Evolutionary conservation across 2,797 vertebrate species (phyloP).

Genomic region (Protonibea diacanthus): DNA sequence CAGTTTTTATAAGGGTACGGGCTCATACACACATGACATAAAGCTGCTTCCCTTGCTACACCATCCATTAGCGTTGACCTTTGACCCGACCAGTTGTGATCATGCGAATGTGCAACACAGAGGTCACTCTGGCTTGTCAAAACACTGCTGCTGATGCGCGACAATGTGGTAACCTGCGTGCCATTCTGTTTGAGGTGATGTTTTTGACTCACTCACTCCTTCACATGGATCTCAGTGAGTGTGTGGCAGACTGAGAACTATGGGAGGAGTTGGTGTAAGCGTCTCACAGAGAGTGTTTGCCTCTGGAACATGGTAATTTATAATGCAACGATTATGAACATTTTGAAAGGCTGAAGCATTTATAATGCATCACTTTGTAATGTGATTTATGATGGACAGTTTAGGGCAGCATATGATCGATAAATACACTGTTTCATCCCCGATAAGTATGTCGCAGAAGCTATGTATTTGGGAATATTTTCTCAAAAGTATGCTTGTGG

Average conservation of each 20-base stretch:
- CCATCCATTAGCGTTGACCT: conserved; percentile 84
- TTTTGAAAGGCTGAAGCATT: conserved; percentile 18
- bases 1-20: conserved; percentile 10
- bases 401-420: conserved; percentile 7
- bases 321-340: conserved; percentile 21
- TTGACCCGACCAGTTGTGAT: conserved; percentile 79
- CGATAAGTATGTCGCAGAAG: background rate
- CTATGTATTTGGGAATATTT: too few species aligned
- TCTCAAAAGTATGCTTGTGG: too few species aligned
- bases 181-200: conserved; percentile 54
- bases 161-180: conserved; percentile 63
- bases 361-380: conserved; percentile 28
- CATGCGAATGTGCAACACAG: conserved; percentile 80
- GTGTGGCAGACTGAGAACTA: conserved; percentile 1
- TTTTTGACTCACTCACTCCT: conserved; percentile 22
- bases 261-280: background rate
- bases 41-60: conserved; percentile 68
- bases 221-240: background rate
- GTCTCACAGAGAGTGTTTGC: background rate
- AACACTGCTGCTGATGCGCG: conserved; percentile 75
- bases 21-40: conserved; percentile 49
- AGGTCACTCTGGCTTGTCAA: conserved; percentile 77
- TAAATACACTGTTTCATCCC: background rate
- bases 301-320: conserved; percentile 12
- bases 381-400: conserved; percentile 32